phyloP scores from a whole-genome alignment of 1,140 invertebrate genomes.

The Papilio machaon region DNA sequence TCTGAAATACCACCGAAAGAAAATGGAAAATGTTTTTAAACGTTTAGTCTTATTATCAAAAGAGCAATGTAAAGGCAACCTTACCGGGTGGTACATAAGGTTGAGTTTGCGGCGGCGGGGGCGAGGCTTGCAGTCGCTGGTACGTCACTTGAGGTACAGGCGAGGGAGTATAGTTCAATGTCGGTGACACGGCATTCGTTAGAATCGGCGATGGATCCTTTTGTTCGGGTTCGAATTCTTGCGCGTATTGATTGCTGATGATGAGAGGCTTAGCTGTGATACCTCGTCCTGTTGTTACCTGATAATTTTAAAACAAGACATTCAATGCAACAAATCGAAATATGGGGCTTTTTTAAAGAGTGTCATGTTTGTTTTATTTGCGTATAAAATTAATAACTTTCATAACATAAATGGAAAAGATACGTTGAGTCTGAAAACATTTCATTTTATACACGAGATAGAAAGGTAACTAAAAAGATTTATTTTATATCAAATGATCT shows the following conservation, averaged over 20 bases:
- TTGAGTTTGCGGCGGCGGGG: slow-evolving; percentile 57
- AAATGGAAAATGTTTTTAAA: too few relatives aligned
- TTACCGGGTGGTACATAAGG: slow-evolving; percentile 76
- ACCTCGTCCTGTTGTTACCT: slow-evolving; percentile 72
- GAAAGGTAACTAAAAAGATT: neutral
- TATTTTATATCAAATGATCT: neutral
- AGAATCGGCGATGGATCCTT: slow-evolving; percentile 55
- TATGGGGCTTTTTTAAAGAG: too few relatives aligned
- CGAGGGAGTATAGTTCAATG: slow-evolving; percentile 48
- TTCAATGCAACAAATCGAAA: too few relatives aligned
- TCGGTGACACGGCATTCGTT: slow-evolving; percentile 41
- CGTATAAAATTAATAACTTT: too few relatives aligned
- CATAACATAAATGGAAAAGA: neutral
- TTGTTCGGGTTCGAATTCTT: slow-evolving; percentile 73
- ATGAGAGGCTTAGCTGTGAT: slow-evolving; percentile 70
- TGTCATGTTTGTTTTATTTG: too few relatives aligned
- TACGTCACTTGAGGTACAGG: slow-evolving; percentile 45
- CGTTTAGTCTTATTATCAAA: too few relatives aligned
- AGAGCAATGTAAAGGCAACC: slow-evolving; percentile 7
- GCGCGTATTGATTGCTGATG: slow-evolving; percentile 78
- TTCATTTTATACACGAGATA: neutral
- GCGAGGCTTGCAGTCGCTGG: slow-evolving; percentile 47
- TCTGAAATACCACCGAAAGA: too few relatives aligned
- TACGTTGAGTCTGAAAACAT: neutral
- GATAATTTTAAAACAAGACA: slow-evolving; percentile 20